A percentile compares a stretch with the other conserved stretches of the same genome.
phyloP scores from a whole-genome alignment of 2,113 vertebrate genomes.

The Peromyscus maniculatus region DNA sequence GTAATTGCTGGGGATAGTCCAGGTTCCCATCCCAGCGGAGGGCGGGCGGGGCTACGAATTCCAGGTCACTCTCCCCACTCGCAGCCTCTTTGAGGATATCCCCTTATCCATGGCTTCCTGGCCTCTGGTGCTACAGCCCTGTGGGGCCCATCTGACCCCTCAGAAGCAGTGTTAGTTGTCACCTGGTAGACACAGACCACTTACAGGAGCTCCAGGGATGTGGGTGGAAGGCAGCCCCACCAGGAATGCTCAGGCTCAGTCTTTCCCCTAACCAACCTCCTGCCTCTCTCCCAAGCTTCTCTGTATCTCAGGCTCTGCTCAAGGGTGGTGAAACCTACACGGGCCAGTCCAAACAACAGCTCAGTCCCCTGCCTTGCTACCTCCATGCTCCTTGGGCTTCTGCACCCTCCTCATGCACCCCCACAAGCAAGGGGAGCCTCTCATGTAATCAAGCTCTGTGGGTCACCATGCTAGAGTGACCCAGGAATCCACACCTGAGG shows the following conservation, averaged over 20 bases:
- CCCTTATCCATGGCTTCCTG: fast-evolving
- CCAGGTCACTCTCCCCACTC: no score
- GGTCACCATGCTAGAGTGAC: no score
- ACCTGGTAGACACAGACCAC: no score
- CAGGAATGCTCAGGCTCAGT: no score
- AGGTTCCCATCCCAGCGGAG: constrained; percentile 60
- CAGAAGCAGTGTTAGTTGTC: neutral
- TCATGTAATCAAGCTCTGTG: neutral
- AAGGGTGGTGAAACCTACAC: neutral
- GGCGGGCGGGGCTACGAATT: no score
- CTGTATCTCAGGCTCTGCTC: neutral
- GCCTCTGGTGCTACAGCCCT: neutral
- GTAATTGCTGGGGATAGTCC: constrained; percentile 81
- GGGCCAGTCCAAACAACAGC: neutral
- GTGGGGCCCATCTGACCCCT: neutral
- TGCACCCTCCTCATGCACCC: no score
- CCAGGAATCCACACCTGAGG: neutral
- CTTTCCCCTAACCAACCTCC: neutral
- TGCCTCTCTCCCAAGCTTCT: neutral
- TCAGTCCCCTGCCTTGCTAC: neutral
- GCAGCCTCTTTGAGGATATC: neutral
- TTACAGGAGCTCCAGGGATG: neutral
- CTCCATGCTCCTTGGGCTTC: neutral
- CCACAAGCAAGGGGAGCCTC: neutral
- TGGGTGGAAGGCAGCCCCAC: neutral